Conservation (phyloP, 2,113 vertebrate genomes). For the Oncorhynchus mykiss region DNA sequence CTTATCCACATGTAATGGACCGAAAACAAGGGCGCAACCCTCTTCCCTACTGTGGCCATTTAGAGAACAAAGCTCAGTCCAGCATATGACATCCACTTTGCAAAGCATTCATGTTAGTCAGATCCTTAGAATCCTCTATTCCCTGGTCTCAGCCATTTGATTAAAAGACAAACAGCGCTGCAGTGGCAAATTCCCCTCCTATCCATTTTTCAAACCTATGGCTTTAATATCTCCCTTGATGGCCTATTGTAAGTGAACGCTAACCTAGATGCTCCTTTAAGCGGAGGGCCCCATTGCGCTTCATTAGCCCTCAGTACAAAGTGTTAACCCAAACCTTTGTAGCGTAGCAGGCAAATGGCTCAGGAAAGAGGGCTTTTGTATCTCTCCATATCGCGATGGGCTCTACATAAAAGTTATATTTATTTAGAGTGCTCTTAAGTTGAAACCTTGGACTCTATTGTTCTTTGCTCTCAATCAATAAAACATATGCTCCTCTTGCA, state of each 20-base stretch:
- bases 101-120: slow-evolving; percentile 16
- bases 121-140: slow-evolving; percentile 44
- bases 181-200: slow-evolving; percentile 19
- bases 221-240: slow-evolving; percentile 71
- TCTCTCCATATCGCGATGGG: slow-evolving; percentile 8
- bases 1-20: slow-evolving; percentile 52
- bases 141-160: slow-evolving; percentile 53
- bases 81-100: slow-evolving; percentile 60
- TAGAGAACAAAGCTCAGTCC: slow-evolving; percentile 56
- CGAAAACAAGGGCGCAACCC: slow-evolving; percentile 41
- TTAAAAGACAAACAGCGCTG: slow-evolving; percentile 55
- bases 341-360: slow-evolving; percentile 52
- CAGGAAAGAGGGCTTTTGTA: slow-evolving; percentile 38
- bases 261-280: slow-evolving; percentile 47
- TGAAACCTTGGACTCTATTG: slow-evolving; percentile 56
- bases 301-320: slow-evolving; percentile 64
- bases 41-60: slow-evolving; percentile 49
- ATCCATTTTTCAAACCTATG: slow-evolving; percentile 62
- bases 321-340: slow-evolving; percentile 59
- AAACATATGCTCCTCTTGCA: slow-evolving; percentile 66
- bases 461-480: slow-evolving; percentile 73
- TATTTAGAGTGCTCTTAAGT: slow-evolving; percentile 59
- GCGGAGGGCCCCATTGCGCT: slow-evolving; percentile 43
- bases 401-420: slow-evolving; percentile 35
- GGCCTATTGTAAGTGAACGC: slow-evolving; percentile 42